Evolutionary conservation across 2,888 invertebrate genomes (phyloP), one percentile per base, ranked within the genome.

Genomic region (Taenaris catops): DNA sequence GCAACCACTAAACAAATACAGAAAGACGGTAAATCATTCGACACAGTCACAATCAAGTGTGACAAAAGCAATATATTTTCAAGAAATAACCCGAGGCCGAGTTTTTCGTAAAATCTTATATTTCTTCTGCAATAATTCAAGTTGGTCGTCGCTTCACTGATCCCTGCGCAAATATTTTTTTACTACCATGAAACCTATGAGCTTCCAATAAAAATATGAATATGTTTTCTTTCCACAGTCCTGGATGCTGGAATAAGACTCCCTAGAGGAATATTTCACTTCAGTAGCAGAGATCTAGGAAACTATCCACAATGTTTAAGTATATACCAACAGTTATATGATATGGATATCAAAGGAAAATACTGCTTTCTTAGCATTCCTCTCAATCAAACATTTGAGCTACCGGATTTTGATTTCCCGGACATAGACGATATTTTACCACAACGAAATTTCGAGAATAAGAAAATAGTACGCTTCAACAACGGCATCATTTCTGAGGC

Each of bases 331-430:
- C 25, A 48, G 4, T 9, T 49, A 1, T 39, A 46, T 8, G 45
- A 48, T 3, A 41, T 41, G 3, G 25, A 36, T 0, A 50, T 70
- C 1, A 49, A 64, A 48, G 72, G 70, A 11, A 72, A 72, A 51
- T 70, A 64, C 36, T 78, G 76, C 32, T 54, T 56, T 23, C 58
- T 68, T 0, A 25, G 25, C 3, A 32, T 62, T 6, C 61, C 64
- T 8, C 28, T 56, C 3, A 33, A 49, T 11, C 65, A 63, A 34
- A 43, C 48, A 0, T 34, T 56, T 7, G 28, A 45, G 8, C 23
- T 49, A 7, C 46, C 51, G n/a, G 19, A 19, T 19, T 31, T 21
- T n/a, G 21, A 12, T 2, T 14, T 14, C 14, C 7, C 7, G 5
- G 24, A 24, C 0, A 16, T 24, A 7, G 18, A 10, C 4, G 16